Evolutionary conservation across 2,797 vertebrate species (phyloP).

Genomic region (Leucoraja ocellata): DNA sequence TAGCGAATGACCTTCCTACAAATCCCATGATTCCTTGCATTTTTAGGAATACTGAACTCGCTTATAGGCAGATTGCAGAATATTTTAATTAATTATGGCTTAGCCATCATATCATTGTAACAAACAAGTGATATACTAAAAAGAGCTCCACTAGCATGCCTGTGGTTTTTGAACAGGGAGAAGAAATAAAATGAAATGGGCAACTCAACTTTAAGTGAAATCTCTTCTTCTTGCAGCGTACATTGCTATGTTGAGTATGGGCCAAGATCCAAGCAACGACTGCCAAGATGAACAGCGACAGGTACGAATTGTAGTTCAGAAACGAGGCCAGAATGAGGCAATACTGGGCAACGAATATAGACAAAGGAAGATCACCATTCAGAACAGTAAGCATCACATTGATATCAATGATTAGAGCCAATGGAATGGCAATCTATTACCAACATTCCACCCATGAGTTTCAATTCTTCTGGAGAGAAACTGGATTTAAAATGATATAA

Average conservation of each 20-base stretch:
- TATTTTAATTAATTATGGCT: too few relatives aligned
- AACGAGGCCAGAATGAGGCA: conserved; percentile 66
- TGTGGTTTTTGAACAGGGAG: neutral
- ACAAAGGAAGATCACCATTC: conserved; percentile 81
- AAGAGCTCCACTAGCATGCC: too few relatives aligned
- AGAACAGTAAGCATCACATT: conserved; percentile 70
- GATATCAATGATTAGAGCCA: neutral
- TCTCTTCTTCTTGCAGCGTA: conserved; percentile 63
- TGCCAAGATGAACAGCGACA: conserved; percentile 77
- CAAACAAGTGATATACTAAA: too few relatives aligned
- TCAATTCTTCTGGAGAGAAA: neutral
- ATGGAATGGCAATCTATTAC: too few relatives aligned
- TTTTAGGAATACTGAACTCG: too few relatives aligned
- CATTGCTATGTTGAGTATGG: conserved; percentile 72
- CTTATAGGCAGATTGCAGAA: too few relatives aligned
- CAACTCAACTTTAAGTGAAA: neutral
- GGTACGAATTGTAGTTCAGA: conserved; percentile 79
- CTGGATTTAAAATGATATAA: neutral
- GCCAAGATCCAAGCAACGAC: conserved; percentile 78
- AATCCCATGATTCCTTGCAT: too few relatives aligned
- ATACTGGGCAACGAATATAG: conserved; percentile 75
- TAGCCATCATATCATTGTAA: too few relatives aligned
- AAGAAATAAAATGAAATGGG: neutral
- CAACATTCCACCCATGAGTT: neutral
- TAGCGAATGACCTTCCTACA: too few relatives aligned